Percentiles rank a stretch among this genome's conserved stretches.
These are phyloP conservation scores for Hylaeus volcanicus DNA, from an alignment of 1,140 invertebrate species.

Conservation along the genomic window DNA sequence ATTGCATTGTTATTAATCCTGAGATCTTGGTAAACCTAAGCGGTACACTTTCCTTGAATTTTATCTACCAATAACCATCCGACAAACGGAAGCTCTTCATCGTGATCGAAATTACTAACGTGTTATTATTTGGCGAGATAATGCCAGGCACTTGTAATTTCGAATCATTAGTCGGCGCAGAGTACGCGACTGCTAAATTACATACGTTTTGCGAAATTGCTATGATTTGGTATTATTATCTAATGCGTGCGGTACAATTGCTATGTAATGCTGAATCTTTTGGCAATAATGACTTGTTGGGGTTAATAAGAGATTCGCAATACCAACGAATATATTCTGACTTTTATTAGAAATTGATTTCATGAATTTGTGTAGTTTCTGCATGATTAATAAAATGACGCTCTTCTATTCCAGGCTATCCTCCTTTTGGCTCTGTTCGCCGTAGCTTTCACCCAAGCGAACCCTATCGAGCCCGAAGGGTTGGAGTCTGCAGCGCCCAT, in stretches of 20 bases:
- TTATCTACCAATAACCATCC: too few relatives aligned
- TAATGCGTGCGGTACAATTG: neutral
- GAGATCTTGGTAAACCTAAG: neutral
- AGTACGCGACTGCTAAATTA: neutral
- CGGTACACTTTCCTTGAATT: too few relatives aligned
- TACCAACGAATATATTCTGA: too few relatives aligned
- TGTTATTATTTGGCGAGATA: neutral
- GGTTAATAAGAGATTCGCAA: too few relatives aligned
- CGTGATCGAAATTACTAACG: neutral
- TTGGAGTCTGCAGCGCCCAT: constrained; percentile 14
- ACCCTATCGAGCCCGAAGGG: constrained; percentile 1
- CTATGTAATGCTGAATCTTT: neutral
- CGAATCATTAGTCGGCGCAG: neutral
- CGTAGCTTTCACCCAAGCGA: constrained; percentile 62
- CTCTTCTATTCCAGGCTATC: constrained; percentile 59
- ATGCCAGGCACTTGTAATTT: neutral
- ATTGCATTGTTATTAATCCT: neutral
- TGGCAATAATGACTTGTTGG: neutral
- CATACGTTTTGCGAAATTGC: neutral
- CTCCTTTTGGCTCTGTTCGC: constrained; percentile 70
- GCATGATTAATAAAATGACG: too few relatives aligned
- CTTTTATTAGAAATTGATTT: too few relatives aligned
- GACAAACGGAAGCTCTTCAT: too few relatives aligned
- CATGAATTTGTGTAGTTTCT: too few relatives aligned
- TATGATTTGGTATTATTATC: neutral